Evolutionary conservation across 2,797 vertebrate species (phyloP), one percentile per base, ranked within the genome.

Genomic region (Premnoplex brunnescens): DNA sequence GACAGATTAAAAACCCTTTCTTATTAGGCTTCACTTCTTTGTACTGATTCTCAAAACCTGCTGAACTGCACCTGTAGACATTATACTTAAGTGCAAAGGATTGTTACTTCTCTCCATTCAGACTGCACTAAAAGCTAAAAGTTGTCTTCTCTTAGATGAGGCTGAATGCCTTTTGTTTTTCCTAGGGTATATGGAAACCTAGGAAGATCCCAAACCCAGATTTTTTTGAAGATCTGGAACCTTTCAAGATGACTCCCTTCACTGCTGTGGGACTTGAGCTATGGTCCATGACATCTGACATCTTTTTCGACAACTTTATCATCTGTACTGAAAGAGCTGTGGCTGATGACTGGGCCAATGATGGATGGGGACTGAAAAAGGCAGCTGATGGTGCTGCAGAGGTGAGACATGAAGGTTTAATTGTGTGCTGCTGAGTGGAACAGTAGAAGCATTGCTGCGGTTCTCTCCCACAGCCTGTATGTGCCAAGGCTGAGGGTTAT

Each of bases 261-360:
- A 99, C 87, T 82, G 99, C 99, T n/a, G 86, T 99, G 88, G 99
- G 99, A 3, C 98, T 99, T 74, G 99, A 99, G 96, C 98, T 99
- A 39, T 99, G 99, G 99, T 99, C 99, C 93, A 99, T 99, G 99
- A 99, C 99, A 34, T 98, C 99, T 1, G 99, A 99, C 92, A 99
- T 99, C 91, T 99, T 99, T 97, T 99, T 99, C 73, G 99, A 99
- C 97, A 99, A 99, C 97, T 99, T 99, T 90, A 99, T 99, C 73
- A 98, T 99, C 96, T 98, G 98, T 52, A 98, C 98, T 13, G 99
- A 99, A 82, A 98, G 99, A 76, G 98, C 95, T 73, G 98, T 98
- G 1, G 99, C 98, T 10, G 99, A 99, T 2, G 99, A 98, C 51
- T 99, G 99, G 99, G 98, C 99, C 62, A 94, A 4, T 21, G 99